Base-by-base conservation (phyloP, 2,888 invertebrate species). In the Drosophila maculinotata region DNA sequence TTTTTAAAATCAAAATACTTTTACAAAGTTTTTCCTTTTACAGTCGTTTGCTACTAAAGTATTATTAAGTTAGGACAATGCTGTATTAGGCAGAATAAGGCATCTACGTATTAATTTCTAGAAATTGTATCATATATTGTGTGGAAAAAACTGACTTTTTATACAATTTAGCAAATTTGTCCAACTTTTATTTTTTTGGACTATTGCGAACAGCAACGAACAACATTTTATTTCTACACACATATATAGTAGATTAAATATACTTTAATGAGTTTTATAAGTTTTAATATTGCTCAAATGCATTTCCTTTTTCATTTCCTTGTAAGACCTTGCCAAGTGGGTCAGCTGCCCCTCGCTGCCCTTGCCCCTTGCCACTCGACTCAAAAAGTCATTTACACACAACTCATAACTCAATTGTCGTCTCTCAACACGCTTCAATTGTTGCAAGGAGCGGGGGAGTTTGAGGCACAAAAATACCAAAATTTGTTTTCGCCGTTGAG, bases 391-490 rank as follows among this genome's bases (percentile, higher is more conserved):
- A 54, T 69, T 69, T 73, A 73, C 65, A 72, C 72, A 66, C 58
- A 74, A 74, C 59, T 74, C 67, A 68, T 60, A 70, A 73, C 65
- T 77, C 51, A 75, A 78, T 71, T 78, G 70, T 77, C 41, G 36
- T 23, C 75, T 58, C 70, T 64, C 56, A 69, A 28, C 78, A 82
- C 80, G 80, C 80, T 78, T 82, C 83, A 76, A 71, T 59, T 76
- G 71, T 30, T 58, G 12, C 45, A 20, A 30, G 26, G 28, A 9
- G 44, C 26, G 12, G 4, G 17, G 30, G 38, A 10, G 14, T 6
- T 6, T 23, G 30, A n/a, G 44, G 38, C 6, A 26, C 17, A 10
- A n/a, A 10, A 15, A 38, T n/a, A n/a, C n/a, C n/a, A 10, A 28
- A 38, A 59, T 60, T 52, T 64, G 33, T 60, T 56, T 60, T 54